Evolutionary conservation across 1,140 invertebrate genomes (phyloP).

Genomic region (Lasioglossum baleicum): DNA sequence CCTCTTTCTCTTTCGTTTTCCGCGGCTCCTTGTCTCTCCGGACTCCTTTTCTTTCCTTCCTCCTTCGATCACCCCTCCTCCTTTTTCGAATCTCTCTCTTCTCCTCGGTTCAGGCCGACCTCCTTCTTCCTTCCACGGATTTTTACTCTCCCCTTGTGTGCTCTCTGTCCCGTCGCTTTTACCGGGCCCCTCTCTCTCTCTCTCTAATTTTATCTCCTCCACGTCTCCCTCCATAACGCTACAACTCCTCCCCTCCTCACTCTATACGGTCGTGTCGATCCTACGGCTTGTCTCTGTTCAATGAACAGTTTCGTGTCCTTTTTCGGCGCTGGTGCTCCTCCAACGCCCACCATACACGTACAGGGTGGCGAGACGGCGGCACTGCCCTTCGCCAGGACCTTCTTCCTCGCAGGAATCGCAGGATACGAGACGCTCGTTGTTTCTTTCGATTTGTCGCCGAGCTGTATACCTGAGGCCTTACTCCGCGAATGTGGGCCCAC

Average conservation of each 20-base stretch:
- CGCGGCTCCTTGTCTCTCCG: neutral
- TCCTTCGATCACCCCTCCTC: neutral
- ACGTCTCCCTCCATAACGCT: neutral
- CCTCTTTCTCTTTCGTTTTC: neutral
- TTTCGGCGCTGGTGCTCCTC: constrained; percentile 1
- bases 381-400: constrained; percentile 35
- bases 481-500: neutral
- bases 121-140: neutral
- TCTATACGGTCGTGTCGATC: neutral
- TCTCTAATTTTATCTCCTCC: constrained; percentile 38
- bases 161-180: constrained; percentile 1
- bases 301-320: neutral
- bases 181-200: constrained; percentile 26
- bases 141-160: constrained; percentile 4
- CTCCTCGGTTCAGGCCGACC: neutral
- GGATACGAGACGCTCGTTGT: constrained; percentile 2
- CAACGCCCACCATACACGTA: constrained; percentile 20
- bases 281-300: neutral
- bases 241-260: neutral
- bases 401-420: constrained; percentile 10
- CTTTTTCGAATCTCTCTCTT: neutral
- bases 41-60: constrained; percentile 1
- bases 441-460: constrained; percentile 34
- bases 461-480: constrained; percentile 30
- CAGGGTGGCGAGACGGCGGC: constrained; percentile 27